phyloP scores from a whole-genome alignment of 2,797 vertebrate genomes.

The Pseudopleuronectes americanus region DNA sequence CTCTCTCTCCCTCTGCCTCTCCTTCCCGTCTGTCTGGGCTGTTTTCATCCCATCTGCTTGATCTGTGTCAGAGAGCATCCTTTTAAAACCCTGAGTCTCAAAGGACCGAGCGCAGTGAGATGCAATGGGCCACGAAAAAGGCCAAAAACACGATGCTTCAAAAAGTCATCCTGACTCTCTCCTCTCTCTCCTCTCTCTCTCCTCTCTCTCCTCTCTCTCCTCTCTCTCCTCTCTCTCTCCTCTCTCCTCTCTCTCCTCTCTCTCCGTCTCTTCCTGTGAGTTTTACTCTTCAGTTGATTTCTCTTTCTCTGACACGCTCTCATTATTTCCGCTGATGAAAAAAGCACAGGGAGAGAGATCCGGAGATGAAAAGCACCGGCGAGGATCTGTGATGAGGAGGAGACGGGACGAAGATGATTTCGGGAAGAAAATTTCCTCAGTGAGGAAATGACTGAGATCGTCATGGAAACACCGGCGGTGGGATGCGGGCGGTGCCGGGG shows the following conservation, averaged over 20 bases:
- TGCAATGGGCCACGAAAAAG: conserved; percentile 58
- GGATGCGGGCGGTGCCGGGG: background rate
- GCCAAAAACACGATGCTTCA: conserved; percentile 50
- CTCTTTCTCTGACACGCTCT: background rate
- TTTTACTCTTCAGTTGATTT: background rate
- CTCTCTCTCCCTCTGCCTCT: background rate
- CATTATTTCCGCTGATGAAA: conserved; percentile 61
- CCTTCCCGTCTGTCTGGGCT: conserved; percentile 36
- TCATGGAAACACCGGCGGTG: conserved; percentile 63
- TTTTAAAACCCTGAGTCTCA: conserved; percentile 60
- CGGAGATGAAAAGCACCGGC: conserved; percentile 50
- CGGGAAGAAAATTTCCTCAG: conserved; percentile 53
- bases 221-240: background rate
- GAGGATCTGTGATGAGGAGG: conserved; percentile 38
- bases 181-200: background rate
- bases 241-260: background rate
- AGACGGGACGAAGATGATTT: conserved; percentile 53
- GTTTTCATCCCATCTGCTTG: conserved; percentile 63
- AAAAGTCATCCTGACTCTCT: conserved; percentile 42
- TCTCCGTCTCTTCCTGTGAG: background rate
- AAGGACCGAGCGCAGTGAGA: conserved; percentile 31
- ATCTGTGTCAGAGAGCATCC: conserved; percentile 65
- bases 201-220: background rate
- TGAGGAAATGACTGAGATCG: conserved; percentile 59
- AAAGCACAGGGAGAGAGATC: conserved; percentile 3